Percentiles rank a stretch among this genome's conserved stretches.
phyloP scores from a whole-genome alignment of 2,888 invertebrate species.

The Xestia c-nigrum region DNA sequence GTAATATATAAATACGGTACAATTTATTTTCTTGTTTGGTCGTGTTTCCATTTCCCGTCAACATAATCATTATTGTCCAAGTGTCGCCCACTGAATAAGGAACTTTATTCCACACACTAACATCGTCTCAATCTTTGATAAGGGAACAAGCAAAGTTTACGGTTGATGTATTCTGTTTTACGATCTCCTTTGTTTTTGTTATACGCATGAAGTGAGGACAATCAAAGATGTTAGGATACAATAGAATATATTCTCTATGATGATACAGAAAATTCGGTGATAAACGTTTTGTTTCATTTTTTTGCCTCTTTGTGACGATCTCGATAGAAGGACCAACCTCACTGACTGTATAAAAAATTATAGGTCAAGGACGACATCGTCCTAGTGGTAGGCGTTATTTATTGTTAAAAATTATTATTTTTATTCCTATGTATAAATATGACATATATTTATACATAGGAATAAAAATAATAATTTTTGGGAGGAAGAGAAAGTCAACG shows the following conservation, averaged over 20 bases:
- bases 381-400: too few species aligned
- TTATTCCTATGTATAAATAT: too few species aligned
- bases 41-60: background rate
- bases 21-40: background rate
- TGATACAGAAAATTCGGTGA: conserved; percentile 40
- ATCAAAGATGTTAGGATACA: conserved; percentile 65
- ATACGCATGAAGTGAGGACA: conserved; percentile 69
- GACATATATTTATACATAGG: too few species aligned
- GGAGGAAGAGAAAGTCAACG: too few species aligned
- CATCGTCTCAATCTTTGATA: conserved; percentile 66
- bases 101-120: conserved; percentile 52
- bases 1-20: too few species aligned
- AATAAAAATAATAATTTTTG: too few species aligned
- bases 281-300: conserved; percentile 22
- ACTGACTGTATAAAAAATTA: too few species aligned
- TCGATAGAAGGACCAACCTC: background rate
- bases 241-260: conserved; percentile 61
- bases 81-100: conserved; percentile 8
- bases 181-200: conserved; percentile 76
- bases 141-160: conserved; percentile 75
- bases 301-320: background rate
- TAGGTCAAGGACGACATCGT: background rate
- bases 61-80: background rate
- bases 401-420: too few species aligned
- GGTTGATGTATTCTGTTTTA: conserved; percentile 75